Base-by-base conservation (phyloP, 37 sponge, comb jelly and placozoan species). In the Cliona cf. orientalis region DNA sequence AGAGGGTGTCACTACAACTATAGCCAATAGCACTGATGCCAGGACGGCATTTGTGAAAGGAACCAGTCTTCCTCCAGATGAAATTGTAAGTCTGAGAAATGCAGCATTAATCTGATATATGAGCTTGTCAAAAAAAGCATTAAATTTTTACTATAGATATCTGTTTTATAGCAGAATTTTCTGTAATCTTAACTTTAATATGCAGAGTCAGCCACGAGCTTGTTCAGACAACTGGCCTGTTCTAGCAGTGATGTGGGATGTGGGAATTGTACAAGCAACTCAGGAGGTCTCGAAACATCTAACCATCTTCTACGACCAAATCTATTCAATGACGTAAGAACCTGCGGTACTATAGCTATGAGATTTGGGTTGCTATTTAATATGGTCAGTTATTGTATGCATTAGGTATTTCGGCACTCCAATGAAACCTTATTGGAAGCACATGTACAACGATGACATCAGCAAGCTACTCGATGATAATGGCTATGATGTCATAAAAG, bases 231-330 rank as follows among this genome's bases (percentile, higher is more conserved):
- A 85, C 21, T 84, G 82, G 76, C 89, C 89, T 29, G 89, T 84
- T 35, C 49, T 93, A 12, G 93, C 90, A 17, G 86, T 89, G 57
- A 35, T 35, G 25, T 93, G 93, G 93, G 82, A 88, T 38, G 67
- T 93, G 12, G 93, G 93, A 3, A 43, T 26, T 29, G 86, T 93
- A n/a, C 29, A 42, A 29, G 29, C 46, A 59, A 38, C 42, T 9
- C 5, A 39, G 23, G 21, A 73, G 21, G 64, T 85, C 39, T 56
- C 58, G 36, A 75, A 55, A 23, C 34, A 69, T 12, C 63, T 89
- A 57, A 38, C 49, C 0, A 2, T 93, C 0, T 41, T 60, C 44
- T 93, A 89, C 34, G 93, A 93, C 49, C 86, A 88, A 25, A 69
- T 91, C 55, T 69, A 79, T 38, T 82, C 84, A 43, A 91, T 91